Evolutionary conservation across 2,797 vertebrate species (phyloP), one percentile per base, ranked within the genome.

Genomic region (Cyclopterus lumpus): DNA sequence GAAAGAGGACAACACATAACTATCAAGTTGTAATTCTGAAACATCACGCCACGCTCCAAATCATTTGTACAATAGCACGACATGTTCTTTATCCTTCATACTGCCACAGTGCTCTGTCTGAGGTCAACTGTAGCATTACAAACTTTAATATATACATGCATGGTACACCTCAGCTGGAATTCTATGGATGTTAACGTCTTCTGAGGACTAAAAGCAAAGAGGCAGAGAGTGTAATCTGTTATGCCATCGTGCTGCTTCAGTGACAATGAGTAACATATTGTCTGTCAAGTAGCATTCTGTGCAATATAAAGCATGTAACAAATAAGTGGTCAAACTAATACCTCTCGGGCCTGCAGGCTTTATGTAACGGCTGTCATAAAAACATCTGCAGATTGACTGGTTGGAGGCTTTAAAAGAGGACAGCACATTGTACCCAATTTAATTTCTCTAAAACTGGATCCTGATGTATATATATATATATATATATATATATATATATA

Each of bases 241-340:
- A 12, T 70, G 61, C 55, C 64, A 42, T 8, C 5, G 32, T 12
- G 26, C 68, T 63, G 61, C 69, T 42, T 57, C 65, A 42, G 30
- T 78, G 71, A 80, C 77, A 80, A 71, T 70, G 58, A 58, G 53
- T 46, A 69, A 77, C 65, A 85, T 74, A 85, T 71, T 73, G 65
- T 55, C 58, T 84, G 71, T 61, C 54, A 44, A 61, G 51, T 28
- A 40, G 67, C n/a, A 0, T 38, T 69, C 63, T 30, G 61, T 49
- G 49, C 60, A 69, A 75, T 75, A 75, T 77, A 80, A 67, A 77
- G 67, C 49, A 61, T 18, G 67, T 58, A 71, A 64, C 63, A 71
- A 84, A 80, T 67, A 62, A 71, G 66, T 62, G 73, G 63, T 71
- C 6, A 3, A 74, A 59, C 22, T 71, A 44, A 65, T 54, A 71